Base-by-base conservation (phyloP, 1,140 invertebrate genomes). In the Ceratosolen fusciceps region DNA sequence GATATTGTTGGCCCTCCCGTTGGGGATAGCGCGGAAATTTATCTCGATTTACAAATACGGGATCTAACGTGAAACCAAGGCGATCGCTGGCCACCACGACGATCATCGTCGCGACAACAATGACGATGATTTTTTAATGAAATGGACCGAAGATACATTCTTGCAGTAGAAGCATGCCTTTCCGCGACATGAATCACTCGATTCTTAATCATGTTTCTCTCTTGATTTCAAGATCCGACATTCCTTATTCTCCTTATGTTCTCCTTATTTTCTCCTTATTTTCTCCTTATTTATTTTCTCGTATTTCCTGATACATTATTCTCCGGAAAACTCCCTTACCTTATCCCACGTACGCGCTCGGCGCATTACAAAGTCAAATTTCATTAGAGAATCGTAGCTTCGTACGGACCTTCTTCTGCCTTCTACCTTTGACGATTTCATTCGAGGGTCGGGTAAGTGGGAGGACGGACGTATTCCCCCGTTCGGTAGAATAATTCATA, bases 41-140 rank as follows among this genome's bases (percentile, higher is more conserved):
- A 65, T 75, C 60, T 75, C 43, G 58, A 75, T 75, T 75, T 26
- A 52, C 31, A 71, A 52, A 31, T 71, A 54, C n/a, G 21, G n/a
- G 47, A 1, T 49, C 26, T 49, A n/a, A n/a, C n/a, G n/a, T n/a
- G n/a, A n/a, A n/a, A n/a, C n/a, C n/a, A n/a, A n/a, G n/a, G n/a
- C n/a, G n/a, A n/a, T n/a, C n/a, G n/a, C n/a, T n/a, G n/a, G n/a
- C n/a, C n/a, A n/a, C n/a, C n/a, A n/a, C n/a, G n/a, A n/a, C n/a
- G n/a, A n/a, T n/a, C n/a, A n/a, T n/a, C n/a, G n/a, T n/a, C n/a
- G n/a, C n/a, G n/a, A n/a, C n/a, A n/a, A n/a, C n/a, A n/a, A n/a
- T n/a, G n/a, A n/a, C n/a, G n/a, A n/a, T n/a, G n/a, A n/a, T n/a
- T n/a, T n/a, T n/a, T n/a, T n/a, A n/a, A n/a, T n/a, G n/a, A n/a